A percentile compares a stretch with the other conserved stretches of the same genome.
Evolutionary conservation across 2,113 vertebrate genomes (phyloP).

Genomic region (Malurus alboscapulatus): DNA sequence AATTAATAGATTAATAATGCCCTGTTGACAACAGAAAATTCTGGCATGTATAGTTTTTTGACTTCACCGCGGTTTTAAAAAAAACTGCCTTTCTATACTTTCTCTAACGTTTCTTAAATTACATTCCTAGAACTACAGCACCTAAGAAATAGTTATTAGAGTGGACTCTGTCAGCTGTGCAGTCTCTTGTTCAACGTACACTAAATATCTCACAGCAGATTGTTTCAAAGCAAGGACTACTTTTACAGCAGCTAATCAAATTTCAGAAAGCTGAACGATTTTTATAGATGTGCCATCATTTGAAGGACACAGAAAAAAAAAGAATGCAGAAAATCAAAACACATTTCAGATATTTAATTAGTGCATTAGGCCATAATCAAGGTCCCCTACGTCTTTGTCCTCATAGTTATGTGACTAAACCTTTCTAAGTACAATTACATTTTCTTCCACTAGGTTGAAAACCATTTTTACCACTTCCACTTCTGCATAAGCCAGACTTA

Average conservation of each 20-base stretch:
- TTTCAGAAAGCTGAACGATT: not conserved
- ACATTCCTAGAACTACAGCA: not conserved
- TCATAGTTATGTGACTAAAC: not conserved
- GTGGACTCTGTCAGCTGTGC: not conserved
- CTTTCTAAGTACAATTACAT: not conserved
- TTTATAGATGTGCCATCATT: not conserved
- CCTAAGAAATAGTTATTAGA: not conserved
- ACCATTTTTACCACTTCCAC: not conserved
- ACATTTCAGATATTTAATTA: not conserved
- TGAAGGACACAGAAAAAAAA: not conserved
- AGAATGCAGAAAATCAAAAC: not conserved
- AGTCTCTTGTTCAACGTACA: not conserved
- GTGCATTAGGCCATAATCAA: not conserved
- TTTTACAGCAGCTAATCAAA: not conserved
- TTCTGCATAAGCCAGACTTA: not conserved
- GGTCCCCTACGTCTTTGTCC: not conserved
- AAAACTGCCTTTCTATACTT: not conserved
- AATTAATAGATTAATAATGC: slow-evolving; percentile 15
- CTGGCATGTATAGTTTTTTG: not conserved
- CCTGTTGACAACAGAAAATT: not conserved
- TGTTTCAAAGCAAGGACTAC: not conserved
- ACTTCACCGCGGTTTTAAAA: not conserved
- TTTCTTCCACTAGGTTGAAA: not conserved
- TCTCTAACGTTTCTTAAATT: not conserved
- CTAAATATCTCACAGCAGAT: not conserved